Evolutionary conservation across 1,140 invertebrate species (phyloP), one percentile per base, ranked within the genome.

Genomic region (Oscheius sp.): DNA sequence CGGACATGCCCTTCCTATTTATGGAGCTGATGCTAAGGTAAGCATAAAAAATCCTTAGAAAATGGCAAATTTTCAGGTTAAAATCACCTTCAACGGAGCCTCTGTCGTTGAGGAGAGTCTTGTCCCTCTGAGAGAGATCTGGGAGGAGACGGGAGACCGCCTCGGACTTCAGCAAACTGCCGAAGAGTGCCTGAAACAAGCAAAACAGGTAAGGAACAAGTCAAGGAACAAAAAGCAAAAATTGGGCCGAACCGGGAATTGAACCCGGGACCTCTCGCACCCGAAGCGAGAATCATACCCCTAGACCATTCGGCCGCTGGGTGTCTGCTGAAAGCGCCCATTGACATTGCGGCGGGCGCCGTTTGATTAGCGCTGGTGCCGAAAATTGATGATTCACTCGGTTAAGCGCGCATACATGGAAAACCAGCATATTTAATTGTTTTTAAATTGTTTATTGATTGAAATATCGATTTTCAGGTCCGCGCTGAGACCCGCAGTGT

Each of bases 121-220:
- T 28, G 83, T 88, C 26, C 81, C 88, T 1, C 84, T 94, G 28
- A 90, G 92, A 83, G 88, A 90, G 79, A 88, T 91, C 75, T 98
- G 95, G 95, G 95, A 98, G 86, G 92, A 95, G 83, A 97, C 94
- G 0, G 96, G 94, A 86, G 96, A 91, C 82, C 89, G 90, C 75
- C 84, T 98, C 45, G 95, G 97, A 84, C 66, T 78, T 18, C 86
- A 89, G 13, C 95, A 98, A 86, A 90, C 91, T 2, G 92, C 93
- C 78, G 85, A 88, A 1, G 86, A 89, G 2, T 95, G 92, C 83
- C 91, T 92, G 1, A 82, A 88, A 46, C 88, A 91, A 79, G 62
- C 71, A 10, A 67, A 66, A 59, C 15, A 73, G 23, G 71, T 66
- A 31, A 38, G 23, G 10, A 34, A n/a, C n/a, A 64, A 38, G 62